phyloP scores from a whole-genome alignment of 2,888 invertebrate species.

The Glaucopsyche alexis region DNA sequence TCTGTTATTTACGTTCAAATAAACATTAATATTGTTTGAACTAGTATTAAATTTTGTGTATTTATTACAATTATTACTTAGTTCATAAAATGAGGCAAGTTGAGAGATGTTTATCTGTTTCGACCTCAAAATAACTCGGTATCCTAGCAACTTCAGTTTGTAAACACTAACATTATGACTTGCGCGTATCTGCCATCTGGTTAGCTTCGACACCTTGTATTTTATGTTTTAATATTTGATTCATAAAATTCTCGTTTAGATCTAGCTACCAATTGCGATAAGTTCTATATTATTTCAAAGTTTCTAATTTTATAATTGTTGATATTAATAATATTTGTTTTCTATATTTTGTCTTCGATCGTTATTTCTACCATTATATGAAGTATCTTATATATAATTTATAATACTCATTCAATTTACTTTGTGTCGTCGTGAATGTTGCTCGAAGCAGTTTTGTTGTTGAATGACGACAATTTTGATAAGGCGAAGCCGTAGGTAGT shows the following conservation, averaged over 20 bases:
- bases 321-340: no score
- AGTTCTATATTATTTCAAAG: no score
- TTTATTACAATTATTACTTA: background rate
- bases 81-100: background rate
- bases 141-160: conserved; percentile 17
- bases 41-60: background rate
- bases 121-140: conserved; percentile 2
- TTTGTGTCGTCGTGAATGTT: background rate
- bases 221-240: background rate
- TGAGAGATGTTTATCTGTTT: background rate
- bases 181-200: conserved; percentile 7
- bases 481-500: background rate
- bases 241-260: no score
- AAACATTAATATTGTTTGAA: background rate
- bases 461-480: conserved; percentile 7
- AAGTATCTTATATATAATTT: no score
- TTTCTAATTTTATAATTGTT: no score
- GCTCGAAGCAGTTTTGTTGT: background rate
- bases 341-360: no score
- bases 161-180: background rate
- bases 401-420: no score
- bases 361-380: no score
- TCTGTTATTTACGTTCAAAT: background rate
- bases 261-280: no score
- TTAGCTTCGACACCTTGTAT: background rate